Base-by-base conservation (phyloP, 2,797 vertebrate species). In the Hyperoplus immaculatus region DNA sequence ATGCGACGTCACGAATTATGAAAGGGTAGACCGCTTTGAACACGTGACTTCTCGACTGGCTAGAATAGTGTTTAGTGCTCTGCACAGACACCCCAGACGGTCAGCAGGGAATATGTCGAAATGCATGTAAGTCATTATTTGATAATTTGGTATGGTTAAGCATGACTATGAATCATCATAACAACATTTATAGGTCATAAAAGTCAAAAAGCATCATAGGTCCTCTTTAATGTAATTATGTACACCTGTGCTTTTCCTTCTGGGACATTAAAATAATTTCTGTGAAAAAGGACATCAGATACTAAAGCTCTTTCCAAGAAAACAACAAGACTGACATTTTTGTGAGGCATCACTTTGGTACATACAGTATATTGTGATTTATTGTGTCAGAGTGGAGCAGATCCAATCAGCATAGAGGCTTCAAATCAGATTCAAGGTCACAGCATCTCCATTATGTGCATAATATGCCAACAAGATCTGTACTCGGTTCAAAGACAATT, bases 351-450 rank as follows among this genome's bases (percentile, higher is more conserved):
- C 54, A n/a, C 8, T 43, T 21, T 11, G 5, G 21, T 11, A 18
- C 3, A 49, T 51, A 38, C 29, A 29, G 29, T 29, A 29, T 54
- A 59, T 12, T 36, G 18, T 49, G 43, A 65, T 50, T 75, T 55
- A 60, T 18, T 38, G 38, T 60, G 55, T 65, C 51, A 57, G 50
- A 58, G 41, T 42, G 49, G 16, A 9, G 8, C 42, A 49, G 38
- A 66, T 39, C 4, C n/a, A 63, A 11, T 56, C 70, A 49, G 16
- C 56, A 57, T 4, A 15, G 55, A 71, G 7, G 51, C 56, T 75
- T 65, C 21, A 39, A 36, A 47, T 49, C 29, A 3, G 14, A 47
- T 75, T 75, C 53, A 68, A 47, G 73, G 54, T 69, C 55, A 66
- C 38, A 43, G 10, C 6, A 8, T 3, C n/a, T 73, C 61, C 51